Evolutionary conservation across 2,888 invertebrate species (phyloP), one percentile per base, ranked within the genome.

Genomic region (Zygaena filipendulae): DNA sequence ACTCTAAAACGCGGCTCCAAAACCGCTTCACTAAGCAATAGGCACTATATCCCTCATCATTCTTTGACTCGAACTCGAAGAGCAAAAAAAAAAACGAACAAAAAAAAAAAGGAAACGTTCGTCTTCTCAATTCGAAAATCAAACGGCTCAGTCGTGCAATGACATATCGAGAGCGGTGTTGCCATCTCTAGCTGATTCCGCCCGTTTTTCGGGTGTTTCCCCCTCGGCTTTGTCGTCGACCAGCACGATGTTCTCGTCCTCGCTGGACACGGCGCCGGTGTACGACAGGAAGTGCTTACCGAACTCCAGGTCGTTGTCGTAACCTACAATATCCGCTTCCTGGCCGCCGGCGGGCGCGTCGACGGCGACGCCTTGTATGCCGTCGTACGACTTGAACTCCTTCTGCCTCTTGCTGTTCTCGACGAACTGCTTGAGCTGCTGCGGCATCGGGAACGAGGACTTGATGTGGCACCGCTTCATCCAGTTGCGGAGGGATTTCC

Each of bases 401-500:
- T 80, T 71, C 34, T 77, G 77, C 35, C 66, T 71, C 33, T 74
- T 77, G 54, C 77, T 79, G 44, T 82, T 82, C 28, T 81, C 82
- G 0, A 82, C 83, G 32, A 82, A 82, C 28, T 83, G 82, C 30
- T 82, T 80, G 0, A 83, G 47, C 33, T 83, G 83, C 20, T 82
- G 80, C 1, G 83, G 83, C 83, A 83, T 83, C 0, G 83, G 83
- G 53, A 80, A 83, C 1, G 82, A 81, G 0, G 83, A 83, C 32
- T 83, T 83, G 8, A 84, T 84, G 55, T 83, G 81, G 49, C 83
- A 83, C 0, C 84, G 60, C 40, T 84, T 84, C 84, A 84, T 84
- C 82, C 84, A 84, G 54, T 84, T 84, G 3, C 84, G 68, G 1
- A 84, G 62, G 0, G 84, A 84, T 30, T 84, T 84, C 10, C 84